Evolutionary conservation across 2,888 invertebrate species (phyloP), one percentile per base, ranked within the genome.

Genomic region (Pelosia muscerda): DNA sequence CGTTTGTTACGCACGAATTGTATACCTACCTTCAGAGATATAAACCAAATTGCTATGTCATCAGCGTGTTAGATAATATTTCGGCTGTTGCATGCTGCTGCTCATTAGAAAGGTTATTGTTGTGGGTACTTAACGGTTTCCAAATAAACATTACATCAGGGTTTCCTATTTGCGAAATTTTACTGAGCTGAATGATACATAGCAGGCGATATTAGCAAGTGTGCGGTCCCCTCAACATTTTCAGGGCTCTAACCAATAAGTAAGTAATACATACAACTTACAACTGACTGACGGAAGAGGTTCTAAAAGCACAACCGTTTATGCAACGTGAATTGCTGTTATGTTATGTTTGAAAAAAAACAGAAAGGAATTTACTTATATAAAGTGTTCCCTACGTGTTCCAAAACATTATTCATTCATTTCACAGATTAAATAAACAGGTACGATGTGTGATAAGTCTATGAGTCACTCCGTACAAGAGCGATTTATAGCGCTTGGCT

Each of bases 51-150:
- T 22, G 58, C 22, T 31, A 23, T 66, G 58, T 64, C 56, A 49
- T 64, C 42, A 5, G 11, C 23, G 11, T 49, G 53, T 42, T 28
- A 56, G n/a, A 63, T 55, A 63, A 62, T 38, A 59, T 65, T 64
- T 57, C 25, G 54, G 64, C 53, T 28, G 63, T 59, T 59, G 59
- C 53, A 58, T 59, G 28, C 57, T 25, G 34, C 13, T 9, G 23
- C n/a, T 62, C n/a, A 63, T 54, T 62, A 65, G 58, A 65, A 69
- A 62, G 58, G 62, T 58, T 34, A 62, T 63, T 63, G 63, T 55
- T 59, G 56, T 58, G 31, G 31, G 6, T 34, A 58, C 31, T 23
- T 49, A 28, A 59, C 15, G 22, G 53, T 53, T n/a, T 22, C 53
- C 28, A 61, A 53, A 53, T 53, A 53, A 61, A 60, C 10, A 19